These are phyloP conservation scores for Cuniculus paca DNA, from an alignment of 2,797 vertebrate species.

Conservation along the genomic window DNA sequence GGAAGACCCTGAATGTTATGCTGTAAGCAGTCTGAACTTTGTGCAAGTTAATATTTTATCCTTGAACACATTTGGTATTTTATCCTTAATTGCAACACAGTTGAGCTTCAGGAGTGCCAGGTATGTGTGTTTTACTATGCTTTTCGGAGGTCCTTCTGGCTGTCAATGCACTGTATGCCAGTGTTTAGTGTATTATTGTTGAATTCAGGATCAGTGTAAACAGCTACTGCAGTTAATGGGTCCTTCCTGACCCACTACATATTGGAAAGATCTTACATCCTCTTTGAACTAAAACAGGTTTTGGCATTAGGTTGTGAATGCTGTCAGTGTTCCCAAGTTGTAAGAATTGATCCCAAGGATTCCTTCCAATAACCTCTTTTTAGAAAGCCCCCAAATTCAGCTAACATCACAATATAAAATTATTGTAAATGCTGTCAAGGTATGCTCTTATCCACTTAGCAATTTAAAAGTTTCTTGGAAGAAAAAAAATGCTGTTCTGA, in stretches of 20 bases:
- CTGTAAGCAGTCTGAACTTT: background rate
- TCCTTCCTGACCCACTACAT: background rate
- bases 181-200: background rate
- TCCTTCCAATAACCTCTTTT: conserved; percentile 12
- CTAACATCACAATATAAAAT: background rate
- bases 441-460: background rate
- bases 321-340: background rate
- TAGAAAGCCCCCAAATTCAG: background rate
- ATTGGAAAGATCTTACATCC: background rate
- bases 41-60: conserved; percentile 11
- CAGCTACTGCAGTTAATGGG: background rate
- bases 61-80: background rate
- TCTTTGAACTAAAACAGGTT: background rate
- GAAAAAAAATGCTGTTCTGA: background rate
- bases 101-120: background rate
- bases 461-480: background rate
- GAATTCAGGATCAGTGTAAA: background rate
- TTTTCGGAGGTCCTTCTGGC: conserved; percentile 10
- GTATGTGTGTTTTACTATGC: background rate
- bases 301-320: background rate
- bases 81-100: background rate
- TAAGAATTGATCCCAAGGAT: conserved; percentile 8
- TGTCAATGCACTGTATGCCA: background rate
- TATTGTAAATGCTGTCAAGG: conserved; percentile 9
- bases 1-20: background rate